Conservation (phyloP, 2,888 invertebrate species). For the Nemapogon koenigi region DNA sequence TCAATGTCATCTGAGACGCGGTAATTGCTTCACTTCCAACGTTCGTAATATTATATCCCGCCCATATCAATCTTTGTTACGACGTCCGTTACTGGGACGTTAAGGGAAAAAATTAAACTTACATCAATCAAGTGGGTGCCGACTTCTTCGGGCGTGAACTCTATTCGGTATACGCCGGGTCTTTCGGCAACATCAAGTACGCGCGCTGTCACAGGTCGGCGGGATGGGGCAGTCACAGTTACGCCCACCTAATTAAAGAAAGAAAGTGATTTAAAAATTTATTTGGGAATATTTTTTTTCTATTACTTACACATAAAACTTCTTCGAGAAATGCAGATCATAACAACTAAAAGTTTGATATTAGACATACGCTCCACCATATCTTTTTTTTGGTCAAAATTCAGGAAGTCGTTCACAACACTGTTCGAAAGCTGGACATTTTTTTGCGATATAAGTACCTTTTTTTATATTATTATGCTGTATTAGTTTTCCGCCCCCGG, state of each 20-base stretch:
- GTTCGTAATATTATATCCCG: too few species aligned
- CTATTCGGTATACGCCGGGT: slow-evolving; percentile 84
- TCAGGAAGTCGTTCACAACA: too few species aligned
- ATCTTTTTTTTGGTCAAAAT: too few species aligned
- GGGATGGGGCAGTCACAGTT: slow-evolving; percentile 82
- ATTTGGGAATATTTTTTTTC: not conserved
- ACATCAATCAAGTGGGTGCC: slow-evolving; percentile 95
- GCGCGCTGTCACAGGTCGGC: slow-evolving; percentile 81
- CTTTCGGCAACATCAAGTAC: slow-evolving; percentile 83
- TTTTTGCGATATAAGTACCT: too few species aligned
- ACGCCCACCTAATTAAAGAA: slow-evolving; percentile 62
- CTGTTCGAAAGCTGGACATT: too few species aligned
- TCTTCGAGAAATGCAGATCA: not conserved
- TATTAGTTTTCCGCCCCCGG: too few species aligned
- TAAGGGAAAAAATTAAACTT: slow-evolving; percentile 25
- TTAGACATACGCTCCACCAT: too few species aligned
- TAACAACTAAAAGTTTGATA: not conserved
- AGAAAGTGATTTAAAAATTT: not conserved
- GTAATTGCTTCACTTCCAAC: too few species aligned
- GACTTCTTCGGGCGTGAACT: slow-evolving; percentile 92
- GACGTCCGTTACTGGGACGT: slow-evolving; percentile 2
- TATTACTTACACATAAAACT: not conserved
- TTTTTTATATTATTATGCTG: too few species aligned
- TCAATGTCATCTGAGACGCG: too few species aligned
- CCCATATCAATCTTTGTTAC: slow-evolving; percentile 7